Percentiles rank a stretch among this genome's conserved stretches.
Evolutionary conservation across 2,797 vertebrate species (phyloP).

Genomic region (Brachyrhaphis roseni): DNA sequence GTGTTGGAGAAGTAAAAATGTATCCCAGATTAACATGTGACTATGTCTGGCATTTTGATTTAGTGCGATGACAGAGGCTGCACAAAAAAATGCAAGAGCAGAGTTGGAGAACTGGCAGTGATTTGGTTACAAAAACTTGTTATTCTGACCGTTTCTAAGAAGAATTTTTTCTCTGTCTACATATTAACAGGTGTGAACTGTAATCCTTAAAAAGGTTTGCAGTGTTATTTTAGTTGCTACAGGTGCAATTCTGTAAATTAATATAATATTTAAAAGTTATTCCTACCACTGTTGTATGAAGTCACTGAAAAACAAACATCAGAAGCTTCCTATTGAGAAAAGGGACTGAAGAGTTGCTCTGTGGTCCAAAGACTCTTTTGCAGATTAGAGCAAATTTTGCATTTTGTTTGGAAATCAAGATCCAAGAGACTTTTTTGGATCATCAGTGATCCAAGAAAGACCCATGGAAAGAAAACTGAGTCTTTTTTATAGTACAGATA

Average conservation of each 20-base stretch:
- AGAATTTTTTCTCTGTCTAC: not conserved
- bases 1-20: not conserved
- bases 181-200: not conserved
- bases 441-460: not conserved
- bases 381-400: not conserved
- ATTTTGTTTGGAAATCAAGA: not conserved
- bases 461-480: not conserved
- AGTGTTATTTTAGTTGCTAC: not conserved
- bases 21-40: not conserved
- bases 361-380: not conserved
- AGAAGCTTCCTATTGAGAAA: not conserved
- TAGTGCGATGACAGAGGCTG: not conserved
- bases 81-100: not conserved
- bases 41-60: not conserved
- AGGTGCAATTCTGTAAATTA: not conserved
- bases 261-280: not conserved
- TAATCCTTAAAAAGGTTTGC: not conserved
- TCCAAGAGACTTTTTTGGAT: not conserved
- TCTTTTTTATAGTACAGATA: not conserved
- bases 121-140: not conserved
- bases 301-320: not conserved
- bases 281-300: not conserved
- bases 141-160: not conserved
- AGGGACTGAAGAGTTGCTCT: not conserved
- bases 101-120: not conserved